Base-by-base conservation (phyloP, 2,113 vertebrate species). In the Dicerorhinus sumatrensis region DNA sequence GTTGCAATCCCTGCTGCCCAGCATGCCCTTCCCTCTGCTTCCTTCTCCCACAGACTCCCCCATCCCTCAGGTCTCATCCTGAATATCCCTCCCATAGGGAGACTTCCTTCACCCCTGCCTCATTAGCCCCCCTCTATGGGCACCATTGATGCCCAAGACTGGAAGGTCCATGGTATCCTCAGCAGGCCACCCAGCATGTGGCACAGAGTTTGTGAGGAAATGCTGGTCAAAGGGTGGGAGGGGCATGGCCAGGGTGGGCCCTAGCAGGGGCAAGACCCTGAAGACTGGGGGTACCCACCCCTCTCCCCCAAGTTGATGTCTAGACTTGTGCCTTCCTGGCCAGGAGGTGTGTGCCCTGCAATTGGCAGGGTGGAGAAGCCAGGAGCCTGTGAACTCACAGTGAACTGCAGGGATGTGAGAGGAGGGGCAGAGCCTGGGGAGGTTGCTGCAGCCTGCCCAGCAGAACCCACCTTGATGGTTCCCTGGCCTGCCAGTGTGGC, bases 41-140 rank as follows among this genome's bases (percentile, higher is more conserved):
- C 42, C 8, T 51, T 5, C 69, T n/a, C 72, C 67, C 25, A 4
- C 3, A 39, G 21, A 7, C 33, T 21, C 36, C 51, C 9, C 58
- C 77, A 8, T 18, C 60, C 56, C 36, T 36, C 18, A 21, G 17
- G 31, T 29, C 51, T 63, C 54, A 54, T 54, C 8, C 91, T 62
- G 23, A 23, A 1, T 0, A 0, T 10, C 27, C 33, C 36, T 46
- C 21, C 80, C 11, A 42, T 10, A 39, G n/a, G 10, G 0, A 60
- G 46, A 5, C 54, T 70, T 13, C 29, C 51, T 87, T 73, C 20
- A 25, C 36, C 56, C n/a, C 5, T 4, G 56, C 65, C 27, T 51
- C 9, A 0, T 51, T 7, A 42, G 39, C 17, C 27, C 65, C 56
- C 27, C 12, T 21, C 48, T 17, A 3, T 0, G 12, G 42, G 42